These are phyloP conservation scores for Mola mola DNA, from an alignment of 2,113 vertebrate species.

Conservation along the genomic window DNA sequence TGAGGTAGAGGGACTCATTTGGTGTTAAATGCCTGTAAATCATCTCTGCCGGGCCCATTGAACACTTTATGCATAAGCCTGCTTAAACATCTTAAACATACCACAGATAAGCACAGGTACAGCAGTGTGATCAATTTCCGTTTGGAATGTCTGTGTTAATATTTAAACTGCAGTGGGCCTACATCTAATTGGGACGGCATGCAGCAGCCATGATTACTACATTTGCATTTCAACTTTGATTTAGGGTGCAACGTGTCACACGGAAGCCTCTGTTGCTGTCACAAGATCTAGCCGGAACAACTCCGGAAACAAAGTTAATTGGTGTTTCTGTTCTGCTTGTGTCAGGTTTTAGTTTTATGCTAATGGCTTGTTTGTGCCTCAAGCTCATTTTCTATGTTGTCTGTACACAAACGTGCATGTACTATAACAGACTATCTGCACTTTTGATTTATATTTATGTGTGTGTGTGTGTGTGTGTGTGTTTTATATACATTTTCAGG, in stretches of 20 bases:
- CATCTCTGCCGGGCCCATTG: not conserved
- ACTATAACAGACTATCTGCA: too few relatives aligned
- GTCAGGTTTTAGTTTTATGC: conserved; percentile 8
- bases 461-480: not conserved
- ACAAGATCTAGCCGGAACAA: not conserved
- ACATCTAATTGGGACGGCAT: conserved; percentile 5
- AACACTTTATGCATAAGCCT: not conserved
- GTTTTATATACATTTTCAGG: not conserved
- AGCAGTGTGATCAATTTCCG: not conserved
- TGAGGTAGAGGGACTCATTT: conserved; percentile 14
- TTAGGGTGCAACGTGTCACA: conserved; percentile 2
- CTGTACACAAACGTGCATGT: not conserved
- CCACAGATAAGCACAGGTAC: not conserved
- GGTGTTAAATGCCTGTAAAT: conserved; percentile 19
- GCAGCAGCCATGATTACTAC: not conserved
- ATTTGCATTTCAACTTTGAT: conserved; percentile 1
- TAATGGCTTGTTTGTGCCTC: conserved; percentile 12
- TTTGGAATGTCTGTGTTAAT: not conserved
- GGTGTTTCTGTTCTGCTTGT: conserved; percentile 1
- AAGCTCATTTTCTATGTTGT: conserved; percentile 1
- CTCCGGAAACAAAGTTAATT: conserved; percentile 4
- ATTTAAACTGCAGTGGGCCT: not conserved
- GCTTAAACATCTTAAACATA: conserved; percentile 11
- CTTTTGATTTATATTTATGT: too few relatives aligned
- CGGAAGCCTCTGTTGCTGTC: conserved; percentile 12